Base-by-base conservation (phyloP, 2,113 vertebrate species). In the Muntiacus muntjak region DNA sequence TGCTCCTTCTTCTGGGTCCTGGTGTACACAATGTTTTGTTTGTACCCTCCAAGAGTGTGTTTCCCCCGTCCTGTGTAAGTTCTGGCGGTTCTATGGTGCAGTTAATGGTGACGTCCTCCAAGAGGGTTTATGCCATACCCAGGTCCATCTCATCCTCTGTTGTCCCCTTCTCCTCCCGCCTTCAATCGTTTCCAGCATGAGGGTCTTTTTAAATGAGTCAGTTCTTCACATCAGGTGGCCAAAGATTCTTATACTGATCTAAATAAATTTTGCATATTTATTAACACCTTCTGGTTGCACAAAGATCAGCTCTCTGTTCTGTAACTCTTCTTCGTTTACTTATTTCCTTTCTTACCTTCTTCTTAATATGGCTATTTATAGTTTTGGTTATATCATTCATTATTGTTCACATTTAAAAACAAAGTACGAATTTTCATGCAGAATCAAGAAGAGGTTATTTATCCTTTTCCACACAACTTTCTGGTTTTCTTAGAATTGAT, bases 151-250 rank as follows among this genome's bases (percentile, higher is more conserved):
- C 19, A 21, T 71, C 64, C 9, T 71, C 9, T 71, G n/a, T 71
- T 2, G 1, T 36, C n/a, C n/a, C 64, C 64, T 71, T 36, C n/a
- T 71, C n/a, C 19, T 36, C n/a, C 17, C 0, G 2, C n/a, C n/a
- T 71, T 36, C n/a, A 40, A 40, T 23, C 10, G 12, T 40, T 71
- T n/a, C n/a, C 67, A 71, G n/a, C 19, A 23, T 40, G 4, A 12
- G n/a, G 10, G n/a, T 71, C 19, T 71, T 71, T 36, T 36, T 12
- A 36, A 71, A 71, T 71, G 9, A 71, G 67, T 71, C 5, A 5
- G 10, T 1, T 36, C 67, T 36, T 36, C 67, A 71, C 67, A 23
- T 71, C 64, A 71, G 1, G n/a, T 67, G n/a, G n/a, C 43, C n/a
- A 90, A 86, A 94, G 14, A 55, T 90, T 47, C 36, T 76, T 58